Evolutionary conservation across 2,797 vertebrate genomes (phyloP).

Genomic region (Glossophaga mutica): DNA sequence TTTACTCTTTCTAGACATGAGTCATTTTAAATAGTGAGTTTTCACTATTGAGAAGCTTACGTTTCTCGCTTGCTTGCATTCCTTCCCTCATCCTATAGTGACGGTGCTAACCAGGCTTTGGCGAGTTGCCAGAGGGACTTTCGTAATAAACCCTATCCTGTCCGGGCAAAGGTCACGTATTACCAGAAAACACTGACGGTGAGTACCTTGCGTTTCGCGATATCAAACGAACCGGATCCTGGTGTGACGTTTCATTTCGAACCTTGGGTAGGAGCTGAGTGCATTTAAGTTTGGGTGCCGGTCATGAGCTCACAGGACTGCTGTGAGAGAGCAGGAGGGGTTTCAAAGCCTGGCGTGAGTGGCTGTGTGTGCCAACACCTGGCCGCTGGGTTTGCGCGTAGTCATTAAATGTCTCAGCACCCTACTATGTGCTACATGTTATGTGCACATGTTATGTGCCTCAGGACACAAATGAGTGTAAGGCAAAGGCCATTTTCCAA

Average conservation of each 20-base stretch:
- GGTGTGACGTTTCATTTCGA: not conserved
- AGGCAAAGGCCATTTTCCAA: not conserved
- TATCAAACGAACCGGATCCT: not conserved
- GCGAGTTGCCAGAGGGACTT: slow-evolving; percentile 97
- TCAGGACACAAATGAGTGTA: not conserved
- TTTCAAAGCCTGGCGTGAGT: not conserved
- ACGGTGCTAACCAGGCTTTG: slow-evolving; percentile 91
- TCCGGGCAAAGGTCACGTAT: slow-evolving; percentile 92
- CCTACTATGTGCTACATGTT: rapidly evolving
- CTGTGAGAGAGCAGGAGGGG: not conserved
- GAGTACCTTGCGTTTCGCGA: slow-evolving; percentile 61
- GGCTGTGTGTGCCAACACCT: not conserved
- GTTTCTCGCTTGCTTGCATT: slow-evolving; percentile 36
- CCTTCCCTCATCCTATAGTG: slow-evolving; percentile 79
- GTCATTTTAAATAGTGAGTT: slow-evolving; percentile 12
- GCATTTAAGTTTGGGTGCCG: not conserved
- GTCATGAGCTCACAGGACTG: not conserved
- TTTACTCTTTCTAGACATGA: not conserved
- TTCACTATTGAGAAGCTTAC: not conserved
- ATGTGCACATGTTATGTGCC: no score
- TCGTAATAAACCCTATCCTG: slow-evolving; percentile 96
- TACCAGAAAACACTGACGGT: slow-evolving; percentile 92
- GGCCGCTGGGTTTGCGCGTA: not conserved
- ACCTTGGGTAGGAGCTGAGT: not conserved
- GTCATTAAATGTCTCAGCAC: not conserved